A percentile compares a stretch with the other conserved stretches of the same genome.
These are phyloP conservation scores for Etheostoma spectabile DNA, from an alignment of 2,113 vertebrate species.

Conservation along the genomic window DNA sequence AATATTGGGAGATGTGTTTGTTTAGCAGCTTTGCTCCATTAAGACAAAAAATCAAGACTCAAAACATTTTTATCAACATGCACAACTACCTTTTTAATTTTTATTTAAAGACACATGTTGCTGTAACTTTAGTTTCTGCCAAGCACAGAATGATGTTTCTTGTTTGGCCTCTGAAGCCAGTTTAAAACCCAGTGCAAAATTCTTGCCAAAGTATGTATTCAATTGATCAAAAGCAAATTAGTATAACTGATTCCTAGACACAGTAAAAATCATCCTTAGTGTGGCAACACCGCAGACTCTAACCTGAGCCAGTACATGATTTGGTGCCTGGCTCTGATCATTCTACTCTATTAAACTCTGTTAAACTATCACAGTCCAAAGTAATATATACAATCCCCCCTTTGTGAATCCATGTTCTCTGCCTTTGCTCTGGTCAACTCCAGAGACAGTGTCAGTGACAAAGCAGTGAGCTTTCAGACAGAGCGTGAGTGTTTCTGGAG, in stretches of 20 bases:
- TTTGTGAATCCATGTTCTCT: slow-evolving; percentile 52
- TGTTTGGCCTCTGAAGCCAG: slow-evolving; percentile 11
- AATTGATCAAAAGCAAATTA: neutral
- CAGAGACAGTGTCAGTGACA: slow-evolving; percentile 70
- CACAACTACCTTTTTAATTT: neutral
- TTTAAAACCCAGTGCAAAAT: neutral
- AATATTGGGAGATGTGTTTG: neutral
- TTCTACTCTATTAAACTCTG: slow-evolving; percentile 31
- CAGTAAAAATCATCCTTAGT: neutral
- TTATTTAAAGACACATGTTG: neutral
- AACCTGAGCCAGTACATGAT: slow-evolving; percentile 27
- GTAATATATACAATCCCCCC: slow-evolving; percentile 40
- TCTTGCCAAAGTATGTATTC: slow-evolving; percentile 2
- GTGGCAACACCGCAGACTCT: slow-evolving; percentile 18
- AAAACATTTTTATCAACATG: slow-evolving; percentile 8
- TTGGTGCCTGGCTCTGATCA: slow-evolving; percentile 27
- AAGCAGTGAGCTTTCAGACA: slow-evolving; percentile 63
- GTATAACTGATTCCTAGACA: neutral
- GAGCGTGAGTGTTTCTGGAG: slow-evolving; percentile 61
- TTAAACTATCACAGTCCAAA: slow-evolving; percentile 20
- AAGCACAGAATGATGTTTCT: neutral
- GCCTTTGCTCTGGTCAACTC: slow-evolving; percentile 52
- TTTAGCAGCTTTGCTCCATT: slow-evolving; percentile 4
- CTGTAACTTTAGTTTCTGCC: neutral
- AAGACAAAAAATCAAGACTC: neutral